Evolutionary conservation across 2,888 invertebrate genomes (phyloP).

Genomic region (Corythucha ciliata): DNA sequence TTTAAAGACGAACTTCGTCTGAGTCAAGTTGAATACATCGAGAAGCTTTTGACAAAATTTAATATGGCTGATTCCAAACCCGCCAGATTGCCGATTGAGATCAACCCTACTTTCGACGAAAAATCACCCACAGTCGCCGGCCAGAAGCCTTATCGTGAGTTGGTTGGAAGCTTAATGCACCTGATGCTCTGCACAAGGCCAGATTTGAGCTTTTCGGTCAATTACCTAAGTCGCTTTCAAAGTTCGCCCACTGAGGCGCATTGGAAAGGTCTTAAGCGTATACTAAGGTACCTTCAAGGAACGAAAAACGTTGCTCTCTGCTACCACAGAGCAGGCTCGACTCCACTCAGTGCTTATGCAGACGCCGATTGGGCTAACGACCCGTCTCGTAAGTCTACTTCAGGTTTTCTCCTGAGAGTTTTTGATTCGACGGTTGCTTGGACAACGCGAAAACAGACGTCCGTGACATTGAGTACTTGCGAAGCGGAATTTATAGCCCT

Average conservation of each 20-base stretch:
- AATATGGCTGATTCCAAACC: neutral
- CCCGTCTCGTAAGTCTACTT: no score
- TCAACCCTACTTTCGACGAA: neutral
- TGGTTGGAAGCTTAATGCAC: neutral
- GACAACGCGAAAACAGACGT: conserved; percentile 4
- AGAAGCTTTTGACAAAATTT: conserved; percentile 1
- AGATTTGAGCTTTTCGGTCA: neutral
- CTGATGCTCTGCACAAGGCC: neutral
- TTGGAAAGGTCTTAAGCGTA: neutral
- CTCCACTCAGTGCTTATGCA: neutral
- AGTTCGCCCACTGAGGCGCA: neutral
- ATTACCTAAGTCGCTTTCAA: conserved; percentile 1
- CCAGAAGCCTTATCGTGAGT: neutral
- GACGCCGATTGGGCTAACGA: no score
- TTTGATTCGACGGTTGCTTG: neutral
- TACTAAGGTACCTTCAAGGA: neutral
- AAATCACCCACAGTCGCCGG: neutral
- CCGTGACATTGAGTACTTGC: neutral
- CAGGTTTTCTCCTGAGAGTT: neutral
- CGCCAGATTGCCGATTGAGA: neutral
- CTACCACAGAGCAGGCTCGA: neutral
- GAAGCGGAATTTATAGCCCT: neutral
- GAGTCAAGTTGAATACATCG: neutral
- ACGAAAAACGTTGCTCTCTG: neutral
- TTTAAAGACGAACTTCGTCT: neutral